Base-by-base conservation (phyloP, 2,113 vertebrate species). In the Neodontobutis hainanensis region DNA sequence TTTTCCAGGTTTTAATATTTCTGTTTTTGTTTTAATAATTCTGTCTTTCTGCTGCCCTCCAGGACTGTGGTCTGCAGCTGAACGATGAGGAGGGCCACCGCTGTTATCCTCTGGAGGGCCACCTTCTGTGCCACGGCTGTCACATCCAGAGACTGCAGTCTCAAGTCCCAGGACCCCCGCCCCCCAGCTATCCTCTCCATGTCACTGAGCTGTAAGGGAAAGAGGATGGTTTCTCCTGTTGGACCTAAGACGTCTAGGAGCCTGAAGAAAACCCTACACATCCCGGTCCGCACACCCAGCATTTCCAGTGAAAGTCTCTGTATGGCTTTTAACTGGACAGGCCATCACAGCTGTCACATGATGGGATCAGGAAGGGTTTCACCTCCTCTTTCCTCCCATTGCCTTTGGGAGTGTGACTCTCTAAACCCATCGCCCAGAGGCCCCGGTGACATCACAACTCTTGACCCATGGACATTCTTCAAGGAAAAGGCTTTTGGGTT, bases 31-130 rank as follows among this genome's bases (percentile, higher is more conserved):
- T n/a, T n/a, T n/a, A n/a, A n/a, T 70, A 59, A 62, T 49, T 44
- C 11, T 58, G 0, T 75, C 34, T 80, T 46, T 11, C 0, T 71
- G 5, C 46, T 16, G 1, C 40, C 48, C 59, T 81, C 62, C 36
- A 99, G 97, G 97, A 99, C 68, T 99, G 97, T 16, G 91, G 94
- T 61, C 93, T 99, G 62, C 96, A 98, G 94, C 91, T 99, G 76
- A 98, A 97, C 0, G 97, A 97, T 10, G 96, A 99, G 61, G 96
- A 98, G 43, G 96, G 96, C 47, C 96, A 95, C 66, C 97, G 96
- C 3, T 99, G 97, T 92, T 99, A 97, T 70, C 97, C 97, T 0
- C 87, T 99, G 48, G 95, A 97, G 36, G 94, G 95, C 8, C 96
- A 96, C 86, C 90, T 99, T 82, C 94, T 99, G 47, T 99, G 97